Evolutionary conservation across 2,797 vertebrate genomes (phyloP).

Genomic region (Siniperca scherzeri): DNA sequence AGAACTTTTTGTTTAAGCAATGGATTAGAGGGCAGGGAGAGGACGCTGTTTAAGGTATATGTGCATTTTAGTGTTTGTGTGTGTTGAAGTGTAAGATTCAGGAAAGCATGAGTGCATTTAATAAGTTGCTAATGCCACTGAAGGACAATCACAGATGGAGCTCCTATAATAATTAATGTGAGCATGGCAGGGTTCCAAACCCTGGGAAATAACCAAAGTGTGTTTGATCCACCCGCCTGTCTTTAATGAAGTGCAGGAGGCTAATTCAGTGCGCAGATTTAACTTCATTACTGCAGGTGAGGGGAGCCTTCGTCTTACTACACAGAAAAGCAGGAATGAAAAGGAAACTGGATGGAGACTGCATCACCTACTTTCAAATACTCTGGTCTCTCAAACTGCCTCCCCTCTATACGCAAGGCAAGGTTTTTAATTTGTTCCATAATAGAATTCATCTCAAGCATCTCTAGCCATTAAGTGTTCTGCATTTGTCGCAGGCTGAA

Average conservation of each 20-base stretch:
- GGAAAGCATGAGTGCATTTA: constrained; percentile 75
- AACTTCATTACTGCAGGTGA: constrained; percentile 84
- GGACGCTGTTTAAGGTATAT: constrained; percentile 44
- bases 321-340: constrained; percentile 65
- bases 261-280: constrained; percentile 83
- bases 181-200: constrained; percentile 85
- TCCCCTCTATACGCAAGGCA: constrained; percentile 71
- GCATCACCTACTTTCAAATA: constrained; percentile 74
- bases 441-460: constrained; percentile 87
- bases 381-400: constrained; percentile 62
- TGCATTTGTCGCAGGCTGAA: constrained; percentile 83
- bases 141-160: constrained; percentile 87
- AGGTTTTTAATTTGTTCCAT: constrained; percentile 87
- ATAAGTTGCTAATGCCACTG: constrained; percentile 79
- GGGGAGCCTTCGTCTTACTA: constrained; percentile 65
- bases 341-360: constrained; percentile 66
- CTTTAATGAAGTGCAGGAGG: constrained; percentile 86
- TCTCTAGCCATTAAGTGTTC: constrained; percentile 82
- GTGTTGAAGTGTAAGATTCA: constrained; percentile 59
- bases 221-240: constrained; percentile 84
- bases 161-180: constrained; percentile 87
- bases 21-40: constrained; percentile 57
- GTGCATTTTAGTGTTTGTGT: constrained; percentile 39
- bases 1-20: constrained; percentile 42
- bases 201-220: constrained; percentile 81